phyloP scores from a whole-genome alignment of 2,113 vertebrate species.

The Coracopsis vasa region DNA sequence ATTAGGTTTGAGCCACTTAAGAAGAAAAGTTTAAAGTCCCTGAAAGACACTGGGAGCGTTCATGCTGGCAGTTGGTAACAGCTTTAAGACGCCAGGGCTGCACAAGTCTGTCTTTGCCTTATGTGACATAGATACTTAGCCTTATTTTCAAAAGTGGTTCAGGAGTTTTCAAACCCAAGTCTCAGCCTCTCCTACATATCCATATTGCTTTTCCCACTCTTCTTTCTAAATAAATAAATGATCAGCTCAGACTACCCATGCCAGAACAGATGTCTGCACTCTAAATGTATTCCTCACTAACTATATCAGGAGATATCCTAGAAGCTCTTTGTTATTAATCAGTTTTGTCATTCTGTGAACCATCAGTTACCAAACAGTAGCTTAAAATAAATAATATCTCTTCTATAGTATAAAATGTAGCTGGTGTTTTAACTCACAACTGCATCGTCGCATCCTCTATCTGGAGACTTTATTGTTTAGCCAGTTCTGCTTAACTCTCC shows the following conservation, averaged over 20 bases:
- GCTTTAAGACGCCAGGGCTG: neutral
- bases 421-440: conserved; percentile 28
- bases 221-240: conserved; percentile 56
- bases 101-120: neutral
- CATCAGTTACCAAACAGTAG: conserved; percentile 13
- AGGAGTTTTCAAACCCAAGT: neutral
- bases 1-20: conserved; percentile 14
- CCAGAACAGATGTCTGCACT: conserved; percentile 18
- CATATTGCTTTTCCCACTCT: conserved; percentile 35
- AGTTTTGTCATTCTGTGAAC: conserved; percentile 42
- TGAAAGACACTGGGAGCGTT: neutral
- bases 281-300: conserved; percentile 27
- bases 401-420: neutral
- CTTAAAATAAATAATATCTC: conserved; percentile 28
- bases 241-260: conserved; percentile 27
- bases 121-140: neutral
- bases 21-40: neutral
- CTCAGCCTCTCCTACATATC: conserved; percentile 8
- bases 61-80: neutral
- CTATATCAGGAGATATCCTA: conserved; percentile 51
- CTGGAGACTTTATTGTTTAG: neutral
- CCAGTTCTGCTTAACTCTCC: neutral
- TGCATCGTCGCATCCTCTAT: neutral
- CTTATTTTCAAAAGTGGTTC: neutral
- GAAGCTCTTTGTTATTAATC: conserved; percentile 54